Base-by-base conservation (phyloP, 1,140 invertebrate species). In the Drosophila pallidifrons region DNA sequence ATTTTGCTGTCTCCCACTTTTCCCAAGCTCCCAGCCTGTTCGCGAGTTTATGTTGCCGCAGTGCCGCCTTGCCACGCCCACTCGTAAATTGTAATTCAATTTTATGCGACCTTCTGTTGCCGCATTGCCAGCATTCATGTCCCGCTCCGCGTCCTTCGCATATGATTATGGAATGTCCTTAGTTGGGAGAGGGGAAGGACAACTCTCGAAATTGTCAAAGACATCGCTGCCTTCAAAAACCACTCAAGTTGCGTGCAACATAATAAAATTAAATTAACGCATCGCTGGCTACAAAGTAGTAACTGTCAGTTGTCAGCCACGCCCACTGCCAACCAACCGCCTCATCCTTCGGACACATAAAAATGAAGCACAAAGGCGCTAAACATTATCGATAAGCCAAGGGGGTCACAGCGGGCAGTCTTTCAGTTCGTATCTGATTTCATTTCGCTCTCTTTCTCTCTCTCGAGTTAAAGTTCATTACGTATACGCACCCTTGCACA, bases 401-500 rank as follows among this genome's bases (percentile, higher is more conserved):
- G 20, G 7, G 51, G 49, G 20, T 35, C 68, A 66, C 69, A 73
- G 63, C 61, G 51, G 64, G 38, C 57, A 43, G 63, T 65, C 57
- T 41, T 16, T 54, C 10, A 49, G n/a, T 28, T 7, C 38, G 11
- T 7, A 4, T 54, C 47, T 45, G 28, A 6, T 45, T 66, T 47
- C 28, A 46, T 51, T 38, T 35, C 32, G 11, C 49, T 60, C 8
- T 25, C n/a, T 28, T 5, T 55, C 2, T 10, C 7, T 15, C 5
- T 13, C 28, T n/a, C n/a, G n/a, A n/a, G 65, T 47, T 49, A 47
- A 49, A 20, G 20, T 35, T 46, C 47, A 71, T 81, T 75, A 63
- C 43, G 75, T 66, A 73, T 81, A 92, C 94, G 93, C 92, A 96
- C 95, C 95, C 95, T 59, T 96, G 94, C 1, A 97, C 95, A 16